Evolutionary conservation across 2,888 invertebrate genomes (phyloP).

Genomic region (Helicoverpa assulta): DNA sequence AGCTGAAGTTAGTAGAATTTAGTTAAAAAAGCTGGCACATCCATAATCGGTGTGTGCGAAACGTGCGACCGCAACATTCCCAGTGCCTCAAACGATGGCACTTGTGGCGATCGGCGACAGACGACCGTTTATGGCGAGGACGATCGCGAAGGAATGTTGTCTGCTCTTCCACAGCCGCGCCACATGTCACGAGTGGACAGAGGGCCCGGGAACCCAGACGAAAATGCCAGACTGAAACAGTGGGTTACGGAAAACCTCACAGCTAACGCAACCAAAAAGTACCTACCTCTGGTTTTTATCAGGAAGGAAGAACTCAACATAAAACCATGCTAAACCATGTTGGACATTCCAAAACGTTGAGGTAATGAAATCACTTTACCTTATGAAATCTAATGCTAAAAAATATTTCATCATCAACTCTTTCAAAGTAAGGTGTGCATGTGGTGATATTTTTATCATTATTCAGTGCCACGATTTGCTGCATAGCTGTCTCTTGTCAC

Average conservation of each 20-base stretch:
- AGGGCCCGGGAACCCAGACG: conserved; percentile 21
- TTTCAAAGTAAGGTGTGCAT: not conserved
- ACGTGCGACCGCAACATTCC: conserved; percentile 80
- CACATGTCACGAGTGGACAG: conserved; percentile 63
- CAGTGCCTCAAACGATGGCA: conserved; percentile 74
- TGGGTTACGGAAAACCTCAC: too few relatives aligned
- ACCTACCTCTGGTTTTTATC: too few relatives aligned
- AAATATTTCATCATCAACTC: not conserved
- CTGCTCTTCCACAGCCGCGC: conserved; percentile 64
- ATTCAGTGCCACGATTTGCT: not conserved
- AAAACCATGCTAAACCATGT: not conserved
- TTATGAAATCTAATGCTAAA: not conserved
- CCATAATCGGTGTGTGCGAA: conserved; percentile 84
- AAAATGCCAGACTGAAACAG: not conserved
- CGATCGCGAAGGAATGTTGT: conserved; percentile 85
- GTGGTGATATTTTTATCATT: not conserved
- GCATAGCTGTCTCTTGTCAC: conserved; percentile 67
- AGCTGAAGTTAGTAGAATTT: conserved; percentile 67
- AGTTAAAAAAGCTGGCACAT: conserved; percentile 71
- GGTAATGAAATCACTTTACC: conserved; percentile 2
- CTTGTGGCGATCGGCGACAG: conserved; percentile 78
- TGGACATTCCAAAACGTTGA: not conserved
- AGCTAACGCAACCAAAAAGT: too few relatives aligned
- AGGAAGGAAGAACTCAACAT: not conserved
- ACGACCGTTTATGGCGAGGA: conserved; percentile 85